Evolutionary conservation across 2,113 vertebrate species (phyloP).

Genomic region (Phylloscopus whistleri): DNA sequence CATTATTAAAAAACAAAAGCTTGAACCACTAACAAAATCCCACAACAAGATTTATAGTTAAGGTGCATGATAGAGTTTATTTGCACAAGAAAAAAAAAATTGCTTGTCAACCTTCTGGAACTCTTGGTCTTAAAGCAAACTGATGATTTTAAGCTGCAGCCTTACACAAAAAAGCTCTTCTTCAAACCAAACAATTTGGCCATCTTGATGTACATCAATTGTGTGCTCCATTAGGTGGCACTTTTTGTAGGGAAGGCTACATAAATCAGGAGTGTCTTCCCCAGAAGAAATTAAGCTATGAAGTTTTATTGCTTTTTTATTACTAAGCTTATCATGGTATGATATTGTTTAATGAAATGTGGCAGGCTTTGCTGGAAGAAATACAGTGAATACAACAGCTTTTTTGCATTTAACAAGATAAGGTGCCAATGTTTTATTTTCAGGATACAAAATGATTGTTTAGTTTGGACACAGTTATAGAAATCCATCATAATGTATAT

Average conservation of each 20-base stretch:
- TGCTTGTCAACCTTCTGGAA: background rate
- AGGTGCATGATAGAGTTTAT: background rate
- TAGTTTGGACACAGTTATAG: background rate
- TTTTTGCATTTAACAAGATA: constrained; percentile 10
- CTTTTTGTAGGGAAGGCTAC: background rate
- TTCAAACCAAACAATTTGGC: background rate
- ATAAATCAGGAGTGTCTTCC: constrained; percentile 40
- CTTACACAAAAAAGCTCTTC: background rate
- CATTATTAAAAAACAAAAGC: background rate
- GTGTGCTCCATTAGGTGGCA: constrained; percentile 24
- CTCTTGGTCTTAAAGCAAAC: background rate
- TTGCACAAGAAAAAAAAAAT: background rate
- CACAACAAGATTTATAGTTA: background rate
- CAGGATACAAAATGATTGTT: background rate
- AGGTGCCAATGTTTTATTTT: background rate
- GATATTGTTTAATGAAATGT: constrained; percentile 54
- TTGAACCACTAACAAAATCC: background rate
- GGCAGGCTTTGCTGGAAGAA: constrained; percentile 20
- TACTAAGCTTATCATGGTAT: constrained; percentile 1
- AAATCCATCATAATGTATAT: background rate
- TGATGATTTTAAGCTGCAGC: background rate
- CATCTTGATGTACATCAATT: background rate
- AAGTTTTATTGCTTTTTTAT: constrained; percentile 54
- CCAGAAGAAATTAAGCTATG: constrained; percentile 31
- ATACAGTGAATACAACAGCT: background rate